phyloP scores from a whole-genome alignment of 2,888 invertebrate genomes.

The Eupithecia subfuscata region DNA sequence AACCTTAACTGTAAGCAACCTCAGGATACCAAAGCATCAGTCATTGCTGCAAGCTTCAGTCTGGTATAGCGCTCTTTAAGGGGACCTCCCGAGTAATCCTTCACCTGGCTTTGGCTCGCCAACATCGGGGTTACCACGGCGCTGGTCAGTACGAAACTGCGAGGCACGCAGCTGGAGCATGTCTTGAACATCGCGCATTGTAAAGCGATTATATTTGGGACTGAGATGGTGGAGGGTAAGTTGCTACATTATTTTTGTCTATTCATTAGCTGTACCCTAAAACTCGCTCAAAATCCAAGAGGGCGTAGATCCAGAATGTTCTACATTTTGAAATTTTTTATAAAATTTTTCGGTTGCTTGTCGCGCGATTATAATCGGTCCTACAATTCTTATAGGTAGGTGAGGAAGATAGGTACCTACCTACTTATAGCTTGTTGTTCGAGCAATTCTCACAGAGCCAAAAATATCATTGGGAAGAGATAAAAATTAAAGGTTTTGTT shows the following conservation, averaged over 20 bases:
- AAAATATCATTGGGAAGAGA: neutral
- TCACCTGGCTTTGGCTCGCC: slow-evolving; percentile 95
- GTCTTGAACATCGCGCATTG: slow-evolving; percentile 91
- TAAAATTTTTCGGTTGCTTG: too few species aligned
- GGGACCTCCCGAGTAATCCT: slow-evolving; percentile 95
- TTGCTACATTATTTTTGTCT: neutral
- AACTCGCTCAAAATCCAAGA: too few species aligned
- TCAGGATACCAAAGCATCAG: too few species aligned
- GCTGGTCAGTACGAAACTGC: slow-evolving; percentile 94
- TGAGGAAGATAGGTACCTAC: too few species aligned
- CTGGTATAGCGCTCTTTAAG: slow-evolving; percentile 90
- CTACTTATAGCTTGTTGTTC: neutral
- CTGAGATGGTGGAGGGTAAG: slow-evolving; percentile 82
- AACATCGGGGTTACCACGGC: slow-evolving; percentile 93
- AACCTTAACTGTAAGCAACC: neutral
- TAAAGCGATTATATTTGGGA: slow-evolving; percentile 90
- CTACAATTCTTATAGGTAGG: too few species aligned
- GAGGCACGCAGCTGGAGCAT: slow-evolving; percentile 90
- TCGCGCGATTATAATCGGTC: too few species aligned
- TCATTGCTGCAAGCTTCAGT: neutral
- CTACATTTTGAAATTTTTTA: too few species aligned
- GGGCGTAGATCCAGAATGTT: too few species aligned
- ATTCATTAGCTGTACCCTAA: too few species aligned
- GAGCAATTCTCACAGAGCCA: neutral
- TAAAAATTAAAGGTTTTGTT: neutral